Percentiles rank a stretch among this genome's conserved stretches.
Conservation (phyloP, 2,888 invertebrate species). For the Drosophila fungiperda region DNA sequence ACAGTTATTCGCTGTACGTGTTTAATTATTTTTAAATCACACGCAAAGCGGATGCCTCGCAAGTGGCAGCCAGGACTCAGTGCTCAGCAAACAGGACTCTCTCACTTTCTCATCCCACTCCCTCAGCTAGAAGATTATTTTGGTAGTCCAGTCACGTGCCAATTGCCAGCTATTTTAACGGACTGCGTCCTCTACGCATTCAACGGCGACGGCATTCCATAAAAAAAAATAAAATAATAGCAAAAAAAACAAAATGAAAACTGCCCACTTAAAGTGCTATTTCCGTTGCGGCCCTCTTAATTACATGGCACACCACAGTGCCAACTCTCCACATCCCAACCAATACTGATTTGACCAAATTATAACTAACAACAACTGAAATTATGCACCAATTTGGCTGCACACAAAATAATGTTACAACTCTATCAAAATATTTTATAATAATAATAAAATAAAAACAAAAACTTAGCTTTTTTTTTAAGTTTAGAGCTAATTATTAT, state of each 20-base stretch:
- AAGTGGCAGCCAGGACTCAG: slow-evolving; percentile 10
- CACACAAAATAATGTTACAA: not conserved
- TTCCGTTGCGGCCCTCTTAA: slow-evolving; percentile 73
- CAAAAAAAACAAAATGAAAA: slow-evolving; percentile 25
- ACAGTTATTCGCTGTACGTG: slow-evolving; percentile 81
- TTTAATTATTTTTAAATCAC: slow-evolving; percentile 82
- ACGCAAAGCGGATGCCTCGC: slow-evolving; percentile 55
- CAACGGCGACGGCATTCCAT: not conserved
- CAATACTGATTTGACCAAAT: slow-evolving; percentile 40
- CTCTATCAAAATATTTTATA: not conserved
- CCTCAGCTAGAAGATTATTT: slow-evolving; percentile 42
- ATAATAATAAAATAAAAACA: not conserved
- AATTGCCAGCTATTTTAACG: slow-evolving; percentile 75
- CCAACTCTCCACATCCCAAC: not conserved
- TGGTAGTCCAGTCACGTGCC: slow-evolving; percentile 74
- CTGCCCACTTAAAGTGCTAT: slow-evolving; percentile 78
- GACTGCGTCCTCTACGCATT: slow-evolving; percentile 17
- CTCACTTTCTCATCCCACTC: not conserved
- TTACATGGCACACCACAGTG: slow-evolving; percentile 53
- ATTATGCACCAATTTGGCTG: not conserved
- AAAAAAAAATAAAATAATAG: not conserved
- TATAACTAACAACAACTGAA: slow-evolving; percentile 27
- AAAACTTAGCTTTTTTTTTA: not conserved
- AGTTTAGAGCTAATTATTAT: not conserved
- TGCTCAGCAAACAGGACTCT: not conserved